Percentiles rank a stretch among this genome's conserved stretches.
phyloP scores from a whole-genome alignment of 2,113 vertebrate species.

The Etheostoma cragini region DNA sequence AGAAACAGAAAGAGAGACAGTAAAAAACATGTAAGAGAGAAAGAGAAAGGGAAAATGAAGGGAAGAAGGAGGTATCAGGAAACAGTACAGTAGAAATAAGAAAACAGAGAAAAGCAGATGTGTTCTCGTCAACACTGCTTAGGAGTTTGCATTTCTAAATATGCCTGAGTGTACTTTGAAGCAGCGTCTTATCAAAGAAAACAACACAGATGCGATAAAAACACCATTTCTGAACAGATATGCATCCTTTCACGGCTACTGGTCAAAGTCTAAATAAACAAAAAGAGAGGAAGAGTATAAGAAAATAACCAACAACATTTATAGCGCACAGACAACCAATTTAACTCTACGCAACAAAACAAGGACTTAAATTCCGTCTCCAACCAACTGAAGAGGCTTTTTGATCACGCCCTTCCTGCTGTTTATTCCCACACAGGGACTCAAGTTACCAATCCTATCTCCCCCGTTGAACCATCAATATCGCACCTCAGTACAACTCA shows the following conservation, averaged over 20 bases:
- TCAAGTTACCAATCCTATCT: constrained; percentile 57
- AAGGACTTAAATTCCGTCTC: not conserved
- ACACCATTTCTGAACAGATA: constrained; percentile 28
- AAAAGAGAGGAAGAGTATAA: not conserved
- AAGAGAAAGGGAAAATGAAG: constrained; percentile 21
- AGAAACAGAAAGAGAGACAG: constrained; percentile 42
- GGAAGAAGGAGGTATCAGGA: constrained; percentile 19
- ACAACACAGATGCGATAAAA: constrained; percentile 34
- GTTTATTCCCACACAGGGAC: constrained; percentile 54
- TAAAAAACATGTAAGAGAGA: constrained; percentile 16
- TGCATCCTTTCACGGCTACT: constrained; percentile 39
- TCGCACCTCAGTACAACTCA: constrained; percentile 45
- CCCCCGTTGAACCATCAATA: constrained; percentile 51
- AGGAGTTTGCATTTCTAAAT: constrained; percentile 32
- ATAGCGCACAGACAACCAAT: not conserved
- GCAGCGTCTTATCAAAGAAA: constrained; percentile 24
- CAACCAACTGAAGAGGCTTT: constrained; percentile 58
- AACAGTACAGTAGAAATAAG: constrained; percentile 36
- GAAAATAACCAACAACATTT: constrained; percentile 10
- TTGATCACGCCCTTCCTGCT: constrained; percentile 56
- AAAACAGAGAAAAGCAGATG: constrained; percentile 67
- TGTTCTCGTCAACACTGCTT: constrained; percentile 28
- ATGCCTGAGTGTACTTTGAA: constrained; percentile 29
- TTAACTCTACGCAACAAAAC: constrained; percentile 12
- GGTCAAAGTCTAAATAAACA: constrained; percentile 44